Conservation (phyloP, 2,113 vertebrate genomes). For the Cynopterus brachyotis region DNA sequence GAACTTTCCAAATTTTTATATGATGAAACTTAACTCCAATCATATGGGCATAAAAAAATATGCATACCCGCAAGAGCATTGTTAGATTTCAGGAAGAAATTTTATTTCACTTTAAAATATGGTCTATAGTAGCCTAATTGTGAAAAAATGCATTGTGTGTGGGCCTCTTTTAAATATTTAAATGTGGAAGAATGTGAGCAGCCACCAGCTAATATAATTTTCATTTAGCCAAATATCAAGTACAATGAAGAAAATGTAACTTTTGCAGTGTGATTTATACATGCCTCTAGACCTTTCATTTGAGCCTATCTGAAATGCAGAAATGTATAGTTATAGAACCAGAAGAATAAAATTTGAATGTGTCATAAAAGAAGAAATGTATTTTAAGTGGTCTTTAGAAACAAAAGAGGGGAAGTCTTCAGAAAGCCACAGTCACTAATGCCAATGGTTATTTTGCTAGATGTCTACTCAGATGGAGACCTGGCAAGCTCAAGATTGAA, state of each 20-base stretch:
- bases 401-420: conserved; percentile 75
- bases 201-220: conserved; percentile 74
- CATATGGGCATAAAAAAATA: conserved; percentile 68
- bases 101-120: conserved; percentile 74
- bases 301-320: conserved; percentile 78
- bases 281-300: conserved; percentile 77
- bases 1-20: conserved; percentile 68
- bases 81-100: conserved; percentile 66
- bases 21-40: conserved; percentile 63
- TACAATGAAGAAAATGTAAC: conserved; percentile 73
- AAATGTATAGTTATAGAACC: conserved; percentile 82
- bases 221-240: conserved; percentile 73
- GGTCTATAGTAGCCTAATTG: conserved; percentile 59
- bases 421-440: conserved; percentile 74
- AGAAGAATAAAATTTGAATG: conserved; percentile 82
- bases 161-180: conserved; percentile 73
- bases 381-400: conserved; percentile 78
- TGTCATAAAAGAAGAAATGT: conserved; percentile 77
- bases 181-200: conserved; percentile 66
- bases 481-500: conserved; percentile 76
- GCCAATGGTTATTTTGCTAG: conserved; percentile 80
- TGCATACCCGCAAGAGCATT: conserved; percentile 46
- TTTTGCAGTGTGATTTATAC: conserved; percentile 78
- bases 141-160: conserved; percentile 67
- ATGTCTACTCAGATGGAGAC: conserved; percentile 74